phyloP scores from a whole-genome alignment of 2,797 vertebrate species.

The Hyperoplus lanceolatus region DNA sequence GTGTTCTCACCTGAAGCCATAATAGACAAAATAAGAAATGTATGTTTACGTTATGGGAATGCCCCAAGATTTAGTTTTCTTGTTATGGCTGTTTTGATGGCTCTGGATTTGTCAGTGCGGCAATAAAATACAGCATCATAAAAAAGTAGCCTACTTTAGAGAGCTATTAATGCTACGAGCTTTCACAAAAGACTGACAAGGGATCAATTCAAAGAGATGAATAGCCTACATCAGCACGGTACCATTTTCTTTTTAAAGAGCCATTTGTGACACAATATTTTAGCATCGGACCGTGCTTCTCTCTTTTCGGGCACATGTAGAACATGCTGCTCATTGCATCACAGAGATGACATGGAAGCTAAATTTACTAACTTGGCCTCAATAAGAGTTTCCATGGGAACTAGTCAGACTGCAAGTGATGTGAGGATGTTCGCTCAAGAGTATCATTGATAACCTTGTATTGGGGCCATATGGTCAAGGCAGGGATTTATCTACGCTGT shows the following conservation, averaged over 20 bases:
- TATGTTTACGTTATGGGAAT: slow-evolving; percentile 27
- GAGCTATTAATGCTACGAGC: slow-evolving; percentile 33
- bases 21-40: slow-evolving; percentile 41
- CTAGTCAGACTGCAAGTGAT: slow-evolving; percentile 76
- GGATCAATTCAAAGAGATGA: slow-evolving; percentile 37
- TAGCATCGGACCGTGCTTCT: slow-evolving; percentile 43
- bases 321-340: slow-evolving; percentile 75
- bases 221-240: slow-evolving; percentile 14
- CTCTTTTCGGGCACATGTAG: slow-evolving; percentile 54
- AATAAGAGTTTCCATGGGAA: slow-evolving; percentile 86
- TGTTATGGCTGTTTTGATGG: slow-evolving; percentile 17
- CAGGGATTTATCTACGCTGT: neutral
- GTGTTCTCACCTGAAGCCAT: slow-evolving; percentile 55
- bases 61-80: slow-evolving; percentile 7
- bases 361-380: slow-evolving; percentile 82
- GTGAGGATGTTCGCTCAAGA: slow-evolving; percentile 65
- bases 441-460: slow-evolving; percentile 51
- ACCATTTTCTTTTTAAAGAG: slow-evolving; percentile 17
- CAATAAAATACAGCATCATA: slow-evolving; percentile 27
- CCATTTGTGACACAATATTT: slow-evolving; percentile 41
- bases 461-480: slow-evolving; percentile 15
- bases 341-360: slow-evolving; percentile 78
- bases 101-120: slow-evolving; percentile 11
- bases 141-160: slow-evolving; percentile 13
- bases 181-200: slow-evolving; percentile 28